Evolutionary conservation across 2,113 vertebrate species (phyloP).

Genomic region (Pipa parva): DNA sequence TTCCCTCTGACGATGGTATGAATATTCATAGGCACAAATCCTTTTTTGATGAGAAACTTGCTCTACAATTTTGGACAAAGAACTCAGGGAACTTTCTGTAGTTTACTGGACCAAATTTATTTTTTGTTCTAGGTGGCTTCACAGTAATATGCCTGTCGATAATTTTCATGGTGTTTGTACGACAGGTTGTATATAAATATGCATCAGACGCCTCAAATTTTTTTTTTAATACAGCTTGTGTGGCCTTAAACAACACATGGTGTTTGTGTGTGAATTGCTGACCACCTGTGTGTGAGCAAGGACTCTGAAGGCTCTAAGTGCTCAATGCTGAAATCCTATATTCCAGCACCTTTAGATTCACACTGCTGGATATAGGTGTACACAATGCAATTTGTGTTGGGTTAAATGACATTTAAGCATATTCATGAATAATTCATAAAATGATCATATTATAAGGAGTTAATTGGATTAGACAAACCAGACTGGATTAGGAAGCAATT

Average conservation of each 20-base stretch:
- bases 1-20: not conserved
- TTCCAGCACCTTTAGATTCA: too few species aligned
- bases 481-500: too few species aligned
- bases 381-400: too few species aligned
- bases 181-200: not conserved
- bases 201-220: not conserved
- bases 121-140: not conserved
- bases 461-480: too few species aligned
- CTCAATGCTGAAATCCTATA: too few species aligned
- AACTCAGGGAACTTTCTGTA: slow-evolving; percentile 2
- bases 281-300: too few species aligned
- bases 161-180: not conserved
- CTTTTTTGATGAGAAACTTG: slow-evolving; percentile 6
- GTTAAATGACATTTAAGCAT: too few species aligned
- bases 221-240: not conserved
- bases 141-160: not conserved
- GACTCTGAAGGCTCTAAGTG: too few species aligned
- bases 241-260: not conserved
- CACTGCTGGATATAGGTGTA: too few species aligned
- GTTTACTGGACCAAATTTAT: not conserved
- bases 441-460: too few species aligned
- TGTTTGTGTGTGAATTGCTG: too few species aligned
- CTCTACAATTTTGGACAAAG: not conserved
- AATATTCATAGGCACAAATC: not conserved
- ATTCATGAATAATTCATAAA: too few species aligned